A percentile compares a stretch with the other conserved stretches of the same genome.
Evolutionary conservation across 1,140 invertebrate genomes (phyloP).

Genomic region (Meteorus sp.): DNA sequence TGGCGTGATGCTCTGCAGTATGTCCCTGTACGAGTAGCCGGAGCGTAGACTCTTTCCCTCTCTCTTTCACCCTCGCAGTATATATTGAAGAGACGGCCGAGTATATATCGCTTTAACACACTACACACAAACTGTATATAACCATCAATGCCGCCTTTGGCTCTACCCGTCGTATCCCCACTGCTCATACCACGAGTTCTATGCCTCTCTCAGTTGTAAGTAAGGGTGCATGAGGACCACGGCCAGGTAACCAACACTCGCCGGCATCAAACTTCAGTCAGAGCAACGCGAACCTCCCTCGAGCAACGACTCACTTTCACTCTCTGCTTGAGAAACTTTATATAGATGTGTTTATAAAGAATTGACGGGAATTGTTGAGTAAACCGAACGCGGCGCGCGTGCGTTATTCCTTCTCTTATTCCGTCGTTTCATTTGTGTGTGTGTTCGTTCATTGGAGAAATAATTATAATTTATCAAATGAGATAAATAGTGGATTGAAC

Average conservation of each 20-base stretch:
- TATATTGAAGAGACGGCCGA: too few relatives aligned
- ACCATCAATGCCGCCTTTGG: not conserved
- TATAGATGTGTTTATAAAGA: not conserved
- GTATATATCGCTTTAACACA: not conserved
- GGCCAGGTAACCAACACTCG: conserved; percentile 55
- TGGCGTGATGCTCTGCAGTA: too few relatives aligned
- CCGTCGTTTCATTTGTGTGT: too few relatives aligned
- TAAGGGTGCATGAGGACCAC: conserved; percentile 44
- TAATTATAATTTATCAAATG: too few relatives aligned
- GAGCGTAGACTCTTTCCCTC: conserved; percentile 13
- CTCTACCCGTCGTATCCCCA: conserved; percentile 49
- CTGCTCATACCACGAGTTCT: conserved; percentile 6
- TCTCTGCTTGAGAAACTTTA: conserved; percentile 36
- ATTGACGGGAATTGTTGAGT: too few relatives aligned
- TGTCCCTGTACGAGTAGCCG: conserved; percentile 17
- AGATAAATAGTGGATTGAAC: too few relatives aligned
- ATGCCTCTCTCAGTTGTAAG: conserved; percentile 30
- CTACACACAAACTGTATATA: not conserved
- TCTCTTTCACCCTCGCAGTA: too few relatives aligned
- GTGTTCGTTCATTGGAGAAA: too few relatives aligned
- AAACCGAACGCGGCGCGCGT: too few relatives aligned
- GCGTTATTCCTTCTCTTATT: too few relatives aligned
- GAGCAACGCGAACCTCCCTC: conserved; percentile 59
- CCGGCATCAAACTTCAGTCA: conserved; percentile 53
- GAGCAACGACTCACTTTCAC: conserved; percentile 59